Evolutionary conservation across 2,113 vertebrate species (phyloP).

Genomic region (Clarias macrocephalus): DNA sequence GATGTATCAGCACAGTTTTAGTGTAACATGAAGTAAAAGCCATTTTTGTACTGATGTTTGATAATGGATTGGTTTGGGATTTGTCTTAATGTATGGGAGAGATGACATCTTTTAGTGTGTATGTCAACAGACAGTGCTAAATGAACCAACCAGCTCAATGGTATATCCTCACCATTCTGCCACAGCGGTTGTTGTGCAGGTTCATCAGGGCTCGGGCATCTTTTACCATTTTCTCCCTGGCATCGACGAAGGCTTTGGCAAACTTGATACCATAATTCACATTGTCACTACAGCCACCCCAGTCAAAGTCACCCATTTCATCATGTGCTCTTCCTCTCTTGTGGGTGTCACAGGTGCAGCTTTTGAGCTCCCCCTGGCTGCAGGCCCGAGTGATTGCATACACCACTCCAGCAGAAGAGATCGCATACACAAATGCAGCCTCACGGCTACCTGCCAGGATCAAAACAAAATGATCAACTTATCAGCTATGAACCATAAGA

Average conservation of each 20-base stretch:
- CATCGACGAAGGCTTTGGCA: constrained; percentile 93
- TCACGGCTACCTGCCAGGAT: constrained; percentile 85
- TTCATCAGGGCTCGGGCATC: constrained; percentile 95
- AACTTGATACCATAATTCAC: constrained; percentile 94
- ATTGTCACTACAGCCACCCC: constrained; percentile 98
- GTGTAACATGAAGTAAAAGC: background rate
- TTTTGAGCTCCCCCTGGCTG: constrained; percentile 94
- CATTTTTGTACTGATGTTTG: background rate
- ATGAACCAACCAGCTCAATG: background rate
- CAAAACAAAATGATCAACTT: background rate
- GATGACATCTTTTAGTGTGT: background rate
- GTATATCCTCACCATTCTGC: constrained; percentile 87
- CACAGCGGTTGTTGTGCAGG: constrained; percentile 96
- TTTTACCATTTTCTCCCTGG: constrained; percentile 91
- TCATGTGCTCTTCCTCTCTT: constrained; percentile 84
- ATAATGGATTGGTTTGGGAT: background rate
- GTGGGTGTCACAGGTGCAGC: constrained; percentile 86
- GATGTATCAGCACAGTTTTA: background rate
- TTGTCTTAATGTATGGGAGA: background rate
- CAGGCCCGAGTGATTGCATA: constrained; percentile 95
- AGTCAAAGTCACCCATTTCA: constrained; percentile 87
- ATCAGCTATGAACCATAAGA: background rate
- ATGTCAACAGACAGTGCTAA: background rate
- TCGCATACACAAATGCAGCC: constrained; percentile 96
- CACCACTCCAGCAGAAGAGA: constrained; percentile 96